phyloP scores from a whole-genome alignment of 2,888 invertebrate species.

The Leptopilina drosophilae region DNA sequence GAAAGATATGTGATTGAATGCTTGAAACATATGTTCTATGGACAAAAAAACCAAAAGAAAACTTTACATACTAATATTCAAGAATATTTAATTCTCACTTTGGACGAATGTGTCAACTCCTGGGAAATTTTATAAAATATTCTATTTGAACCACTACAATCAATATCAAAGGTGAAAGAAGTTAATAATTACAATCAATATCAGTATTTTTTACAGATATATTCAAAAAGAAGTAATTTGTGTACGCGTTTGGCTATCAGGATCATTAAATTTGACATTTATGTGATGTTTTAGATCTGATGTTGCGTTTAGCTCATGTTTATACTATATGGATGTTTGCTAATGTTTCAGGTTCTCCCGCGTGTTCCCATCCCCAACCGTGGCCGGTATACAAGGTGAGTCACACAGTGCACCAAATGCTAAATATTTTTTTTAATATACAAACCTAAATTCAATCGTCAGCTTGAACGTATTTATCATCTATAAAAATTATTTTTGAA shows the following conservation, averaged over 20 bases:
- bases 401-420: constrained; percentile 46
- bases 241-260: constrained; percentile 49
- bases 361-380: constrained; percentile 88
- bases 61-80: too few relatives aligned
- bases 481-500: not conserved
- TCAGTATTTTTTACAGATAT: too few relatives aligned
- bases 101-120: too few relatives aligned
- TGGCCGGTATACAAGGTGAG: constrained; percentile 89
- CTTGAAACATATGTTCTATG: too few relatives aligned
- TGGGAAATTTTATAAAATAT: too few relatives aligned
- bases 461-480: not conserved
- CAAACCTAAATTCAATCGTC: not conserved
- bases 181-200: too few relatives aligned
- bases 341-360: constrained; percentile 85
- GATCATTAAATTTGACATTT: constrained; percentile 53
- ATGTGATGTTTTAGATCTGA: constrained; percentile 53
- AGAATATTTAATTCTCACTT: too few relatives aligned
- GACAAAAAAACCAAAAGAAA: too few relatives aligned
- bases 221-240: not conserved
- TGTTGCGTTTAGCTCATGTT: constrained; percentile 17
- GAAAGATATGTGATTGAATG: too few relatives aligned
- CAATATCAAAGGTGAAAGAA: too few relatives aligned
- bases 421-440: not conserved
- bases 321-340: constrained; percentile 56
- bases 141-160: too few relatives aligned